Conservation (phyloP, 2,113 vertebrate genomes). For the Antechinus flavipes region DNA sequence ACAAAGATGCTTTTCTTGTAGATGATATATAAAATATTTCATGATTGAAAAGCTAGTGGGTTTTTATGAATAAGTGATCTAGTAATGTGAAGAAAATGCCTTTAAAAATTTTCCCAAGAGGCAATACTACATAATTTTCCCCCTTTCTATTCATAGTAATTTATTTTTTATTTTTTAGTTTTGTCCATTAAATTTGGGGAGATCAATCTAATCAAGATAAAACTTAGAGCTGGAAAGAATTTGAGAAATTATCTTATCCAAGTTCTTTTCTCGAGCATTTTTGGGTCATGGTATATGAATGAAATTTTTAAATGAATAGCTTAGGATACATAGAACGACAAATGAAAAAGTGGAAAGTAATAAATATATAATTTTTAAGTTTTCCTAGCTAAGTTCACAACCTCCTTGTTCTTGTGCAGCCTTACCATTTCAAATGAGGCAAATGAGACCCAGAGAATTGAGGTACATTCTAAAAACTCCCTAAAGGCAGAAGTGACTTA, state of each 20-base stretch:
- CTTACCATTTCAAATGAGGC: neutral
- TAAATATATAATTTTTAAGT: neutral
- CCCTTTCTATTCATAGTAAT: neutral
- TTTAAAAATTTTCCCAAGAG: neutral
- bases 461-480: neutral
- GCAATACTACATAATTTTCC: neutral
- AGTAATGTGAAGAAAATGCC: neutral
- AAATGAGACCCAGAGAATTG: neutral
- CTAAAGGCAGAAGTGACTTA: neutral
- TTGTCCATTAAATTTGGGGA: neutral
- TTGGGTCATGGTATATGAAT: too few relatives aligned
- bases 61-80: slow-evolving; percentile 27
- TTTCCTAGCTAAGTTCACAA: neutral
- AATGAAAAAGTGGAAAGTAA: neutral
- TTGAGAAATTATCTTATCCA: neutral
- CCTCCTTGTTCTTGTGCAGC: neutral
- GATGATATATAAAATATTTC: slow-evolving; percentile 16
- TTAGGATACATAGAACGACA: neutral
- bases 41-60: slow-evolving; percentile 9
- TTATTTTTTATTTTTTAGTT: neutral
- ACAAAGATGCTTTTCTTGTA: neutral
- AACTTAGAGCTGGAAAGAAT: neutral
- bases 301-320: neutral
- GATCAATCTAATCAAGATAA: neutral
- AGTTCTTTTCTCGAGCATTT: neutral